A percentile compares a stretch with the other conserved stretches of the same genome.
Evolutionary conservation across 2,888 invertebrate genomes (phyloP).

Genomic region (Phaedon cochleariae): DNA sequence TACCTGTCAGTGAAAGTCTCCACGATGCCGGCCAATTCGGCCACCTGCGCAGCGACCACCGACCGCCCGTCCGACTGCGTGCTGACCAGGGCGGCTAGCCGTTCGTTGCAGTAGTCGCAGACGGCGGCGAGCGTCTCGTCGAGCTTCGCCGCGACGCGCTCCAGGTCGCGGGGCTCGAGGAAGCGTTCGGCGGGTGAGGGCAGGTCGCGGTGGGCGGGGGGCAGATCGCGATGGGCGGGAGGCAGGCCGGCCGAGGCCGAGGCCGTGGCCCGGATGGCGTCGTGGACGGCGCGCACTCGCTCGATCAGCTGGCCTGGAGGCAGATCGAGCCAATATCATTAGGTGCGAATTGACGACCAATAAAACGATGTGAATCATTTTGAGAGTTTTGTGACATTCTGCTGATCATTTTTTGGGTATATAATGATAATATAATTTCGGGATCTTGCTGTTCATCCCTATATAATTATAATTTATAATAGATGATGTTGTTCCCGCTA

Average conservation of each 20-base stretch:
- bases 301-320: conserved; percentile 68
- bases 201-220: conserved; percentile 15
- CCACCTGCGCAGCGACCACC: conserved; percentile 80
- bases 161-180: conserved; percentile 75
- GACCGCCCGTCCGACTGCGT: conserved; percentile 78
- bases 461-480: no score
- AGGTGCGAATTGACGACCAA: no score
- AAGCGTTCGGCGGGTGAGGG: conserved; percentile 68
- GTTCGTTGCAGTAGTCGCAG: conserved; percentile 92
- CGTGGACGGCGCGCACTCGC: conserved; percentile 77
- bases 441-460: no score
- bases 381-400: no score
- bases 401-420: no score
- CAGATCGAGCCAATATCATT: not conserved
- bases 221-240: conserved; percentile 11
- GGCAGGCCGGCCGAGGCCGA: conserved; percentile 69
- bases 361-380: no score
- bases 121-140: conserved; percentile 81
- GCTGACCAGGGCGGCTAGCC: conserved; percentile 87
- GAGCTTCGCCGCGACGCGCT: conserved; percentile 74
- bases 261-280: conserved; percentile 80
- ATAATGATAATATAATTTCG: no score
- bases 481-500: no score
- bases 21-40: conserved; percentile 78
- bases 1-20: conserved; percentile 76